Evolutionary conservation across 2,113 vertebrate species (phyloP).

Genomic region (Campylorhamphus procurvoides): DNA sequence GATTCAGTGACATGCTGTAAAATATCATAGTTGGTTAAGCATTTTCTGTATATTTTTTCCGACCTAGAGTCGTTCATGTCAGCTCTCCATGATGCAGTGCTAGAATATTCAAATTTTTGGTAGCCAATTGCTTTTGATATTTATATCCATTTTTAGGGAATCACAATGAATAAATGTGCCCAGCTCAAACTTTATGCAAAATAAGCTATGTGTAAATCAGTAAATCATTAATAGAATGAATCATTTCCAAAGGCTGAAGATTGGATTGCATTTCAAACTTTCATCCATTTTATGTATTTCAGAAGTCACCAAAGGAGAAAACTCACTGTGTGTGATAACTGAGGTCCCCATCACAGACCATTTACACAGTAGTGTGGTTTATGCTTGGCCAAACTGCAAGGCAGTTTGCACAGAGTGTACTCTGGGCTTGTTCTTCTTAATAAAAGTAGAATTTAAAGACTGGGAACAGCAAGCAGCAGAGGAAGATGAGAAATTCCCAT

Average conservation of each 20-base stretch:
- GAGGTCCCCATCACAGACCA: not conserved
- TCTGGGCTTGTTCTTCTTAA: not conserved
- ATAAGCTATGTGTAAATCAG: slow-evolving; percentile 50
- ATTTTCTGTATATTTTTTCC: not conserved
- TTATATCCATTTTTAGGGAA: slow-evolving; percentile 70
- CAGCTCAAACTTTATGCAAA: slow-evolving; percentile 68
- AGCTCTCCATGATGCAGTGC: slow-evolving; percentile 41
- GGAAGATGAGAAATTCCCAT: not conserved
- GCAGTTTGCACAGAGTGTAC: not conserved
- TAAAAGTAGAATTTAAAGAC: not conserved
- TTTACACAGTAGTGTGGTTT: not conserved
- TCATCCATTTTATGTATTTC: slow-evolving; percentile 10
- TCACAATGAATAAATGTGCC: slow-evolving; percentile 58
- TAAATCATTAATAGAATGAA: slow-evolving; percentile 72
- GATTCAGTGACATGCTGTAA: slow-evolving; percentile 34
- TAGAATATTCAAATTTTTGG: slow-evolving; percentile 61
- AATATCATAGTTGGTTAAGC: slow-evolving; percentile 22
- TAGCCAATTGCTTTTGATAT: slow-evolving; percentile 70
- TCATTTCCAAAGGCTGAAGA: slow-evolving; percentile 62
- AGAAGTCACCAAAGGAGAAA: slow-evolving; percentile 20
- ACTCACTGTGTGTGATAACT: not conserved
- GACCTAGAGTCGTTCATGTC: slow-evolving; percentile 28
- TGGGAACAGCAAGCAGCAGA: not conserved
- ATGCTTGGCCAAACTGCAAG: not conserved
- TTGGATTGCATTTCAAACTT: slow-evolving; percentile 32